Percentiles rank a stretch among this genome's conserved stretches.
Conservation (phyloP, 2,113 vertebrate genomes). For the Lathamus discolor region DNA sequence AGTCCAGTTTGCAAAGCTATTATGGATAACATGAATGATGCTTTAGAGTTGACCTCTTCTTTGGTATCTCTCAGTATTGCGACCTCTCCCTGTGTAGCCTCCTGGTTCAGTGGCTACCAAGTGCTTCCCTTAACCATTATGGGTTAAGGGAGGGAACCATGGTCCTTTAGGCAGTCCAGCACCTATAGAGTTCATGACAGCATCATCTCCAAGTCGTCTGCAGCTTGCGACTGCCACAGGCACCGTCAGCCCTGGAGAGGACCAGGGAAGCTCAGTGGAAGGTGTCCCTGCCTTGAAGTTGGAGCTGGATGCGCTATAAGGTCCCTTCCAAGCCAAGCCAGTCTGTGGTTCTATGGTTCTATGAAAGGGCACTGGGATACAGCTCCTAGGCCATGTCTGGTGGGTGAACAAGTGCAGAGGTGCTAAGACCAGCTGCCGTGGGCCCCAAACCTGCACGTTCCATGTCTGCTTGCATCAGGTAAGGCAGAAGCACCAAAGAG, state of each 20-base stretch:
- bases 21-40: background rate
- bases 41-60: background rate
- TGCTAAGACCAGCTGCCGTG: background rate
- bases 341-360: background rate
- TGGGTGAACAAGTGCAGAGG: background rate
- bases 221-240: background rate
- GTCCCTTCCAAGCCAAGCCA: too few relatives aligned
- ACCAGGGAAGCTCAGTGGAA: background rate
- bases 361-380: accelerated
- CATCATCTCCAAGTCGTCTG: background rate
- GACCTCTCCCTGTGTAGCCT: background rate
- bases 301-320: background rate
- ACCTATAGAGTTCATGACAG: background rate
- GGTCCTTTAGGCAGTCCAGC: background rate
- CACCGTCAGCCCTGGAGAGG: background rate
- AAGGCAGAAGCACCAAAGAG: background rate
- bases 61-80: background rate
- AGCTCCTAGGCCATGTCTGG: background rate
- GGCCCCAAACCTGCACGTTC: too few relatives aligned
- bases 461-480: background rate
- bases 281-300: background rate
- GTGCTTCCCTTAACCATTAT: background rate
- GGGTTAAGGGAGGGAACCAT: too few relatives aligned
- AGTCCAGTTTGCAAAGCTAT: background rate
- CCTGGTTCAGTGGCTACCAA: background rate